Conservation (phyloP, 2,113 vertebrate species). For the Rhinolophus ferrumequinum region DNA sequence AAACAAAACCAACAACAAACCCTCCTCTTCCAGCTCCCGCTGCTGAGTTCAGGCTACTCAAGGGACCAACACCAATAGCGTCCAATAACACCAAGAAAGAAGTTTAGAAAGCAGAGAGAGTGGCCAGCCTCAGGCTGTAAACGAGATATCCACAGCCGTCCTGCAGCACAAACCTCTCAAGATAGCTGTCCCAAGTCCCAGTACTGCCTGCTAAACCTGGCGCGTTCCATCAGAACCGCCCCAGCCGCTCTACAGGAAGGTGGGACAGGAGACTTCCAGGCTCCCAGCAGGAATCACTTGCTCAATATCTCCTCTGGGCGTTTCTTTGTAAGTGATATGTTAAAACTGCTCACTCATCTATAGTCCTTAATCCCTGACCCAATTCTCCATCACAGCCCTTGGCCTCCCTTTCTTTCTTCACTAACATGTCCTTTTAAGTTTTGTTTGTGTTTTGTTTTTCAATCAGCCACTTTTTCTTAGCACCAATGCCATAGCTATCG, state of each 20-base stretch:
- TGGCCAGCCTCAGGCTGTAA: background rate
- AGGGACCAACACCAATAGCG: background rate
- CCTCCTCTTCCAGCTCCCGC: background rate
- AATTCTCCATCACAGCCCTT: background rate
- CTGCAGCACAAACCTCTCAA: background rate
- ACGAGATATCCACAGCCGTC: background rate
- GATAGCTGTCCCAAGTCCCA: accelerated
- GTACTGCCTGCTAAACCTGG: too few relatives aligned
- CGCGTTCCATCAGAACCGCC: background rate
- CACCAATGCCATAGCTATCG: background rate
- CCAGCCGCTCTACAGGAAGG: background rate
- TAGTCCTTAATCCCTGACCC: constrained; percentile 39
- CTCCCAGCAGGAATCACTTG: constrained; percentile 25
- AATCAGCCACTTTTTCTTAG: background rate
- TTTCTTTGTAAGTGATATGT: constrained; percentile 33
- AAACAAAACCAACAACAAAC: background rate
- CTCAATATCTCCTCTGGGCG: constrained; percentile 51
- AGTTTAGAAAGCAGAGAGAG: background rate
- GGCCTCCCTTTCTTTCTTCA: background rate
- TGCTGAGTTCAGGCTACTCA: background rate
- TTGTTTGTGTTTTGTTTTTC: background rate
- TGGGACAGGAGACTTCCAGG: background rate
- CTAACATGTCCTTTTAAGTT: background rate
- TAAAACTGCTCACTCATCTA: constrained; percentile 43
- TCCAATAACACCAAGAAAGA: background rate